phyloP scores from a whole-genome alignment of 2,113 vertebrate genomes.

The Paramormyrops kingsleyae region DNA sequence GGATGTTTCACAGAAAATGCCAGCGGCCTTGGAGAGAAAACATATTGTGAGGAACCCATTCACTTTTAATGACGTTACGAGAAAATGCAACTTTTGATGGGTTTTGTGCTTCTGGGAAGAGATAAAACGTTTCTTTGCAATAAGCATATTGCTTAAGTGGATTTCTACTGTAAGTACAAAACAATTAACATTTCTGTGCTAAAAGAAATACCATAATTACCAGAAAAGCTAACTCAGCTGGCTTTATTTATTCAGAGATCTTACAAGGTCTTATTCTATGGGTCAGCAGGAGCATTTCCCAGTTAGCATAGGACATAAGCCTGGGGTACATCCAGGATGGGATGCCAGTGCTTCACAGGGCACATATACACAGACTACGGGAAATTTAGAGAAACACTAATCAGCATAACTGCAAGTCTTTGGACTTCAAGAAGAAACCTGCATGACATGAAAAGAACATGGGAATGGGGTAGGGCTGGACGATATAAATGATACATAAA shows the following conservation, averaged over 20 bases:
- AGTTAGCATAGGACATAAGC: background rate
- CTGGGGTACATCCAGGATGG: background rate
- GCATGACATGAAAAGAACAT: background rate
- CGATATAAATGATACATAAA: background rate
- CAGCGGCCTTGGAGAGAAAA: constrained; percentile 29
- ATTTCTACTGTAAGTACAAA: constrained; percentile 53
- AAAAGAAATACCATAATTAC: background rate
- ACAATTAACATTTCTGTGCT: constrained; percentile 41
- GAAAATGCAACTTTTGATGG: constrained; percentile 57
- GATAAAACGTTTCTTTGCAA: constrained; percentile 32
- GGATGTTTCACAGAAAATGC: constrained; percentile 36
- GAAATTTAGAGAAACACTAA: background rate
- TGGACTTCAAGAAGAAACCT: background rate
- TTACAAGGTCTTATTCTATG: background rate
- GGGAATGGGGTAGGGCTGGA: background rate
- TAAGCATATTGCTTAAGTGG: constrained; percentile 48
- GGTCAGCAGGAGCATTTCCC: background rate
- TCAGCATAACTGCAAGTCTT: background rate
- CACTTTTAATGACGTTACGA: constrained; percentile 46
- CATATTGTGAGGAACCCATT: constrained; percentile 30
- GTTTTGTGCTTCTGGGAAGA: constrained; percentile 42
- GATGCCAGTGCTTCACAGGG: background rate
- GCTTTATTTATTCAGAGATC: background rate
- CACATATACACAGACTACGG: background rate
- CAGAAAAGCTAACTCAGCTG: background rate